Evolutionary conservation across 2,888 invertebrate genomes (phyloP).

Genomic region (Tenthredo mesomela): DNA sequence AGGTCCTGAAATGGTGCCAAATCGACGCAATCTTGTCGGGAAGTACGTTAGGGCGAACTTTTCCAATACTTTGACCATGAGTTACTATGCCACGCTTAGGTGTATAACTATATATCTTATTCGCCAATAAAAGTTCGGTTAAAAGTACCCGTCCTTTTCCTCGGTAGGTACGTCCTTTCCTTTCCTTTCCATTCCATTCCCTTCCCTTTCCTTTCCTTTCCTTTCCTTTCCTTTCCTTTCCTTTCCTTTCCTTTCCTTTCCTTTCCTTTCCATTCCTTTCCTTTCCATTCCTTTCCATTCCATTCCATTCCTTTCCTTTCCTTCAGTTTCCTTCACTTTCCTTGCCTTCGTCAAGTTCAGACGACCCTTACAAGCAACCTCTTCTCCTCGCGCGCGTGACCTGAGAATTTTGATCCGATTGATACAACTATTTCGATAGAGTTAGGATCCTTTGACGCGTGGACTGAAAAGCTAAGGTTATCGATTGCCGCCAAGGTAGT

Average conservation of each 20-base stretch:
- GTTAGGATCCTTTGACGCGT: slow-evolving; percentile 33
- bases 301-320: not conserved
- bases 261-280: not conserved
- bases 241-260: not conserved
- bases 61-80: slow-evolving; percentile 43
- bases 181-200: not conserved
- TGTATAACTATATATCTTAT: not conserved
- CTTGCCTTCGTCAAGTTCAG: not conserved
- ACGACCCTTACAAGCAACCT: slow-evolving; percentile 7
- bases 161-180: not conserved
- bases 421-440: slow-evolving; percentile 38
- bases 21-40: slow-evolving; percentile 39
- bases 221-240: not conserved
- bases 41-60: slow-evolving; percentile 24
- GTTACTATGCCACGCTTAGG: not conserved
- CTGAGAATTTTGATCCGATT: slow-evolving; percentile 38
- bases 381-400: slow-evolving; percentile 24
- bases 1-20: slow-evolving; percentile 41
- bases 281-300: not conserved
- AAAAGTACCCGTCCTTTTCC: not conserved
- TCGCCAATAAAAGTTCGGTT: slow-evolving; percentile 42
- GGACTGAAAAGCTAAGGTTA: slow-evolving; percentile 21
- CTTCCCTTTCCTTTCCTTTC: not conserved
- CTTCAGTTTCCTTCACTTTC: not conserved
- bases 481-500: not conserved